These are phyloP conservation scores for Pollicipes pollicipes DNA, from an alignment of 1,140 invertebrate species.

Conservation along the genomic window DNA sequence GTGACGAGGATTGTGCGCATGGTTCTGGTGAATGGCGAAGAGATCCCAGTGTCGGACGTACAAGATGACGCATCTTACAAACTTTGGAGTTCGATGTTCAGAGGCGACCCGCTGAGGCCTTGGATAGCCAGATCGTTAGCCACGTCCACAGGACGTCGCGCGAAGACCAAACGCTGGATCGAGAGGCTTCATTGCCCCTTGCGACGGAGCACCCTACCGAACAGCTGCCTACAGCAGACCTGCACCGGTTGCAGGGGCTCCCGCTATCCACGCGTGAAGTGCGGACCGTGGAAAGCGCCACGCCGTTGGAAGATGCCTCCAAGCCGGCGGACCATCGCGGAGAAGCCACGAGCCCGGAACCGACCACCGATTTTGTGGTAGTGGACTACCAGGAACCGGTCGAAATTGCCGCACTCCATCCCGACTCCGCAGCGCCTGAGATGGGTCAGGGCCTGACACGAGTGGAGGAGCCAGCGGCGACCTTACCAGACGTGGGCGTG, in stretches of 20 bases:
- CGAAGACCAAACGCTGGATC: neutral
- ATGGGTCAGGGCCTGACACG: neutral
- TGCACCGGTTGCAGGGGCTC: neutral
- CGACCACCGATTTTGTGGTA: neutral
- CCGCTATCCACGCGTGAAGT: neutral
- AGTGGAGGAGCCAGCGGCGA: neutral
- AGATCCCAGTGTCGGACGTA: neutral
- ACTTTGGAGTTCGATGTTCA: neutral
- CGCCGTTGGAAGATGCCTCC: neutral
- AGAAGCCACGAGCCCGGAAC: neutral
- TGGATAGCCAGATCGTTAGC: neutral
- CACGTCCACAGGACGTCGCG: neutral
- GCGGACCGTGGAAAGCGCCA: neutral
- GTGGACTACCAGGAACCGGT: neutral
- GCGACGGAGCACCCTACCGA: neutral
- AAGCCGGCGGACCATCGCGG: neutral
- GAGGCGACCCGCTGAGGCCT: too few relatives aligned
- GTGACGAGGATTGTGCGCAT: neutral
- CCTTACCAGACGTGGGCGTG: neutral
- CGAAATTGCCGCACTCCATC: neutral
- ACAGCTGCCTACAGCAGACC: neutral
- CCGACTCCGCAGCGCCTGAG: neutral
- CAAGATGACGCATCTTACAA: neutral
- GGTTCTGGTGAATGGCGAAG: neutral
- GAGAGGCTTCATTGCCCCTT: neutral